A percentile compares a stretch with the other conserved stretches of the same genome.
These are phyloP conservation scores for Arenaria interpres DNA, from an alignment of 2,113 vertebrate genomes.

Conservation along the genomic window DNA sequence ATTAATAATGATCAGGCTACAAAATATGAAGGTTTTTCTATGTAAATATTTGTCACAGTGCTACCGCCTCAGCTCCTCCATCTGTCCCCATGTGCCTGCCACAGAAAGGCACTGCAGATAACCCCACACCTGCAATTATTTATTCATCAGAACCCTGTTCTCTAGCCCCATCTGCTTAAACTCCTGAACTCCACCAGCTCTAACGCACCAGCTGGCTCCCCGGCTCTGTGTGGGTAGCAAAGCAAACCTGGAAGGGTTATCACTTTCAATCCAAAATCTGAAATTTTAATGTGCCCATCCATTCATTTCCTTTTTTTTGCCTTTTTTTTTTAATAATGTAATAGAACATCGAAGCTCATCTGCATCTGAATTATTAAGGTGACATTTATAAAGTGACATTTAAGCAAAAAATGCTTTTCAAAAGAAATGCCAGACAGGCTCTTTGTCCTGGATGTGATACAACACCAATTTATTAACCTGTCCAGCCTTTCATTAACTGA, in stretches of 20 bases:
- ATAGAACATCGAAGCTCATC: neutral
- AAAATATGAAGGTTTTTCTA: neutral
- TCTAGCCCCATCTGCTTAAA: neutral
- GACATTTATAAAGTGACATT: neutral
- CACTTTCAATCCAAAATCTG: slow-evolving; percentile 7
- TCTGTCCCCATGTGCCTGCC: neutral
- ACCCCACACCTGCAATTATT: neutral
- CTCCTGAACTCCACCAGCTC: neutral
- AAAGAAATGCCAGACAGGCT: neutral
- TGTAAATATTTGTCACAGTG: neutral
- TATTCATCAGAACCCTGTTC: neutral
- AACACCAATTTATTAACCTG: neutral
- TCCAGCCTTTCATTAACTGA: neutral
- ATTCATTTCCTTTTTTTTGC: neutral
- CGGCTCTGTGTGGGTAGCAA: neutral
- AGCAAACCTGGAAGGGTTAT: neutral
- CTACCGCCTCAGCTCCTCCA: neutral
- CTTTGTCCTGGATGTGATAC: neutral
- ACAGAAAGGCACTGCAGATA: neutral
- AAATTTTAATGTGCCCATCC: neutral
- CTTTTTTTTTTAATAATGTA: neutral
- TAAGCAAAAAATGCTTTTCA: neutral
- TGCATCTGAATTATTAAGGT: slow-evolving; percentile 37
- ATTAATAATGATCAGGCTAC: neutral
- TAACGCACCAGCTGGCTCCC: neutral